Evolutionary conservation across 2,113 vertebrate genomes (phyloP).

Genomic region (Hystrix brachyura): DNA sequence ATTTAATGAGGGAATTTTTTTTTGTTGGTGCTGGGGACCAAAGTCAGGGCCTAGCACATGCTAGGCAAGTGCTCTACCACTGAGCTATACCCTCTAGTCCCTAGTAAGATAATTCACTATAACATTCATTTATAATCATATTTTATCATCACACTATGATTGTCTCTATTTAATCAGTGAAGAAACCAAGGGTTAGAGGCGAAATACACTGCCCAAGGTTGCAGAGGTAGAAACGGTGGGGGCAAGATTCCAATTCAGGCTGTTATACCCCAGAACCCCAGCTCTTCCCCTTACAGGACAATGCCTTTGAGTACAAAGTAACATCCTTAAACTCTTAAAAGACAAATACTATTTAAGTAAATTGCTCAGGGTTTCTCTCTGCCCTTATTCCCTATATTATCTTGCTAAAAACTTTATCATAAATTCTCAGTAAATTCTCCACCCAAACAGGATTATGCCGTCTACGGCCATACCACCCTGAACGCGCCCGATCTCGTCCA

Average conservation of each 20-base stretch:
- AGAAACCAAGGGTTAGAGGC: constrained; percentile 34
- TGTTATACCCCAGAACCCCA: not conserved
- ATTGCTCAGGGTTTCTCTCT: constrained; percentile 46
- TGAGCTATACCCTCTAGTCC: not conserved
- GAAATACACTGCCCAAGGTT: constrained; percentile 57
- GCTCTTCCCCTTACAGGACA: not conserved
- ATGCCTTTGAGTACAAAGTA: not conserved
- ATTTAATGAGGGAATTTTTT: not conserved
- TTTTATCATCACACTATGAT: constrained; percentile 17
- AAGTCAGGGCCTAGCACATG: not conserved
- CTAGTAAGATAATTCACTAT: constrained; percentile 2
- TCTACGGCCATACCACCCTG: too few relatives aligned
- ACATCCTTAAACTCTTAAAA: constrained; percentile 44
- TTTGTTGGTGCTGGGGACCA: not conserved
- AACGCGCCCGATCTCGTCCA: too few relatives aligned
- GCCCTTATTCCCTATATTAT: constrained; percentile 42
- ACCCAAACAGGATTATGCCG: constrained; percentile 46
- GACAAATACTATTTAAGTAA: constrained; percentile 66
- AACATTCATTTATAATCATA: not conserved
- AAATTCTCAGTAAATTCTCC: constrained; percentile 38
- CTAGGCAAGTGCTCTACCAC: not conserved
- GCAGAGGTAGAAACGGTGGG: constrained; percentile 3
- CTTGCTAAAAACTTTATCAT: constrained; percentile 40
- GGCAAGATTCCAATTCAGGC: not conserved
- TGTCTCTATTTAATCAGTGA: not conserved